Evolutionary conservation across 1,140 invertebrate species (phyloP), one percentile per base, ranked within the genome.

Genomic region (Ditylenchus dipsaci): DNA sequence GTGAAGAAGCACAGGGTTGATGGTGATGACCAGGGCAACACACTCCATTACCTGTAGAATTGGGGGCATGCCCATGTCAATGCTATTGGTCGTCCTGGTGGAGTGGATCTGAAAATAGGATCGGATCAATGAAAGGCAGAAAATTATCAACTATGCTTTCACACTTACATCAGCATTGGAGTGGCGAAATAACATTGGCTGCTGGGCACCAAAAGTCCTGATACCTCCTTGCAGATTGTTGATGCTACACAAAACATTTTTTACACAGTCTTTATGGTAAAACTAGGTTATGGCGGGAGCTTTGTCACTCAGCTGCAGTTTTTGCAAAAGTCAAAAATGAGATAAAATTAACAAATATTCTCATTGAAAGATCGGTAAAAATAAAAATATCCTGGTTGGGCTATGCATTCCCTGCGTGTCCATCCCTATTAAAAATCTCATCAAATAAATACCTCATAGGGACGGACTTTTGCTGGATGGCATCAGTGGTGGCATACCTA

Each of bases 201-300:
- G 30, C 30, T 33, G 53, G 21, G 65, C 17, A 27, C 58, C 59
- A 49, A 73, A 77, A 11, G 74, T 76, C 21, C 67, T 45, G 49
- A 77, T 77, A 19, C 66, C 33, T 21, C 75, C 75, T 73, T 73
- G 73, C 9, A 73, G 68, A 43, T 73, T 73, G 27, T 73, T 73
- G n/a, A 73, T 77, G 56, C 72, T 71, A 30, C 3, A 73, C 69
- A 76, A 17, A 17, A n/a, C n/a, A n/a, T n/a, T n/a, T n/a, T n/a
- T n/a, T n/a, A n/a, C n/a, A n/a, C n/a, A n/a, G n/a, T n/a, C n/a
- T n/a, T n/a, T n/a, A n/a, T n/a, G n/a, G n/a, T n/a, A n/a, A n/a
- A n/a, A n/a, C n/a, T n/a, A n/a, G n/a, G n/a, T n/a, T n/a, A n/a
- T n/a, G n/a, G n/a, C n/a, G n/a, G n/a, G n/a, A n/a, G n/a, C n/a